These are phyloP conservation scores for Tiliacea citrago DNA, from an alignment of 2,888 invertebrate genomes.

Conservation along the genomic window DNA sequence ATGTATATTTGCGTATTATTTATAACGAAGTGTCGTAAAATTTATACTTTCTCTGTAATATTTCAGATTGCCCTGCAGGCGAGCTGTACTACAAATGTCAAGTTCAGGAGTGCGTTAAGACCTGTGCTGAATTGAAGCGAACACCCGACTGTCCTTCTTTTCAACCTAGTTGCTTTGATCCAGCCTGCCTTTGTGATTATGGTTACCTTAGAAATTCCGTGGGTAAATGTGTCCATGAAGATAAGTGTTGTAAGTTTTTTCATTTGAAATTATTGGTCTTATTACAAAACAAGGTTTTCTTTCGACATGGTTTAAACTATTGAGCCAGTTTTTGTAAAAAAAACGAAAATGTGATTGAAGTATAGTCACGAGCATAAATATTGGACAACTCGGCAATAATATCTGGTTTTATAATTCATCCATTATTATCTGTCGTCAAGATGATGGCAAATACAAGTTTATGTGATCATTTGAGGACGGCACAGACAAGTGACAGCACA, in stretches of 20 bases:
- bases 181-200: constrained; percentile 25
- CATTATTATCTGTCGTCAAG: neutral
- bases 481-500: neutral
- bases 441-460: neutral
- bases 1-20: neutral
- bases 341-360: neutral
- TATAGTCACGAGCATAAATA: no score
- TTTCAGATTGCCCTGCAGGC: constrained; percentile 11
- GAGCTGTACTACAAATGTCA: constrained; percentile 27
- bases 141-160: constrained; percentile 5
- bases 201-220: constrained; percentile 20
- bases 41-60: neutral
- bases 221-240: constrained; percentile 16
- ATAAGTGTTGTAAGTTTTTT: constrained; percentile 19
- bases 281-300: neutral
- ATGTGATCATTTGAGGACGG: neutral
- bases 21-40: neutral
- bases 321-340: neutral
- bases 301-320: neutral
- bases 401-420: neutral
- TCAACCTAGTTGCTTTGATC: constrained; percentile 10
- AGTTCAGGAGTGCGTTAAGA: constrained; percentile 8
- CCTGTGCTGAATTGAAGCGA: constrained; percentile 12
- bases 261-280: neutral
- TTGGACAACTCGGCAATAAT: neutral